Evolutionary conservation across 2,113 vertebrate genomes (phyloP), one percentile per base, ranked within the genome.

Genomic region (Brachionichthys hirsutus): DNA sequence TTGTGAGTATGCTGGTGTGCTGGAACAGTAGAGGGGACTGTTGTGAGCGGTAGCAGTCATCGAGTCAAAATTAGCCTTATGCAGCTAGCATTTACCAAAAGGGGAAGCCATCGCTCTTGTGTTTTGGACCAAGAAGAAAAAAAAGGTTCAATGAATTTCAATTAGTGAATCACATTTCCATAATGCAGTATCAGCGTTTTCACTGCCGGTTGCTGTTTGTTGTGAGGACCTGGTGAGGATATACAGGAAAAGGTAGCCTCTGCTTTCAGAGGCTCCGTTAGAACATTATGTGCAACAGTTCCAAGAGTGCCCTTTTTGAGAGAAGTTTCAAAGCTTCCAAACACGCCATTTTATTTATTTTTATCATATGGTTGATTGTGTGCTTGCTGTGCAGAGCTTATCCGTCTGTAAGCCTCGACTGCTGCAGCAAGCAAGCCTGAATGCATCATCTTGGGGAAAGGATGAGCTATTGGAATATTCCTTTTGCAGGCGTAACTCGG

Each of bases 81-180:
- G 3, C 15, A 19, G 14, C 5, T 24, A 16, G 9, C 6, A 2
- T 22, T 48, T 5, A 18, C 6, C 3, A 16, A 57, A 44, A 42
- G 12, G 51, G 61, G 61, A 24, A 45, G 49, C 76, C 70, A 70
- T 34, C 35, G 3, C 68, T 17, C 54, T 8, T 52, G 52, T 53
- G 51, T 3, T 67, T 64, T 30, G 38, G n/a, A 63, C 62, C 16
- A 4, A 60, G 13, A 65, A 78, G 84, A 86, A 68, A 51, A 74
- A 83, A 53, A 55, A 13, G 56, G 78, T 78, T 55, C 22, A 79
- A 83, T 76, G 78, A 69, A 87, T 80, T 60, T 61, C 40, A 87
- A 85, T 82, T 52, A 70, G 74, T 73, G 70, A 73, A 78, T 76
- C 43, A 1, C 40, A 84, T 88, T 87, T 85, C 70, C 82, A 85